Evolutionary conservation across 2,113 vertebrate genomes (phyloP).

Genomic region (Athene noctua): DNA sequence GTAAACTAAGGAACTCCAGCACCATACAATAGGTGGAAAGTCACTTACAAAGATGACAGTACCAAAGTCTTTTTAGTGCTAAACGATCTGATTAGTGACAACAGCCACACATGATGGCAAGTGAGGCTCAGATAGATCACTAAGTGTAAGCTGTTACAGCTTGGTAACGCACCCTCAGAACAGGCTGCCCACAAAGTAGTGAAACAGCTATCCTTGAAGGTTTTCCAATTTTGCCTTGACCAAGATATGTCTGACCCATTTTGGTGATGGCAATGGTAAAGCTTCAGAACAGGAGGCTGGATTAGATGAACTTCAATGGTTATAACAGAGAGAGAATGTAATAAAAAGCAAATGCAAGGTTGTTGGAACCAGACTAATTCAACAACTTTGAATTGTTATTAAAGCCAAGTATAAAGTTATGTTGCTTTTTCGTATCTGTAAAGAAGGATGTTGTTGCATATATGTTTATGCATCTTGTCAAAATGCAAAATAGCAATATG

Average conservation of each 20-base stretch:
- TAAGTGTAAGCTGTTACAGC: background rate
- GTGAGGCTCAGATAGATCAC: background rate
- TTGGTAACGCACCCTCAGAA: background rate
- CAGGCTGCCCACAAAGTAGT: background rate
- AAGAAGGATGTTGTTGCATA: background rate
- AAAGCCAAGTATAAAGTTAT: background rate
- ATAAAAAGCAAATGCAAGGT: background rate
- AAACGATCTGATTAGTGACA: background rate
- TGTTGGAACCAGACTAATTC: background rate
- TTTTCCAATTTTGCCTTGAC: background rate
- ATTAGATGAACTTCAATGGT: background rate
- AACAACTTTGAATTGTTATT: background rate
- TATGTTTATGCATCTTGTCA: background rate
- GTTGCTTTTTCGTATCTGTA: background rate
- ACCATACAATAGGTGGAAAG: background rate
- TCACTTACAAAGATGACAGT: background rate
- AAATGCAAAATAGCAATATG: background rate
- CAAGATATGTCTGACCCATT: background rate
- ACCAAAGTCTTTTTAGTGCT: background rate
- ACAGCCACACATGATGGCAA: background rate
- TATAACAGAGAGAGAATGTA: background rate
- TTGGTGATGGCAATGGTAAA: background rate
- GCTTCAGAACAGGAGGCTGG: background rate
- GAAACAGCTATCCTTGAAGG: background rate
- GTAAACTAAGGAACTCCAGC: background rate